Percentiles rank a stretch among this genome's conserved stretches.
Conservation (phyloP, 2,888 invertebrate genomes). For the Ormyrus labotus region DNA sequence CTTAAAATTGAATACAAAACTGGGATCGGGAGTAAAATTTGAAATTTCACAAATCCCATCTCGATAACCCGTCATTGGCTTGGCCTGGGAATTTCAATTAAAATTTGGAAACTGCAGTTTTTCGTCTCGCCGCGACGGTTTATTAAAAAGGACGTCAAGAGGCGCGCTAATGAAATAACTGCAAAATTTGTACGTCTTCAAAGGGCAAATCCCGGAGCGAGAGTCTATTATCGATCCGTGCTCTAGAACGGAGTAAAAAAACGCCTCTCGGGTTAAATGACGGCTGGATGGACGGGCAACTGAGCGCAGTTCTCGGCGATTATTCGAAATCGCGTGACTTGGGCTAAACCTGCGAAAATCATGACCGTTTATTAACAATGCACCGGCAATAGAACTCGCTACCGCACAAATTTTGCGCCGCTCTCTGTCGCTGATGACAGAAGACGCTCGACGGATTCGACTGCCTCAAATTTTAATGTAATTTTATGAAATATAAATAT, state of each 20-base stretch:
- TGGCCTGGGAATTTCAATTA: no score
- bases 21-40: no score
- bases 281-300: neutral
- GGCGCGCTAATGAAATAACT: neutral
- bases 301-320: constrained; percentile 18
- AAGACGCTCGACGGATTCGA: constrained; percentile 14
- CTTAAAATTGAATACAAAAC: no score
- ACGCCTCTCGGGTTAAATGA: no score
- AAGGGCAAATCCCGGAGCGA: constrained; percentile 10
- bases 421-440: neutral
- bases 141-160: neutral
- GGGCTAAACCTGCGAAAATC: constrained; percentile 47
- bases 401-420: neutral
- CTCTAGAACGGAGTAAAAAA: neutral
- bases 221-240: constrained; percentile 43
- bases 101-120: neutral
- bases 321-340: constrained; percentile 56
- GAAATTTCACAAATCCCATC: no score
- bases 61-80: no score
- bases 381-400: neutral
- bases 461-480: no score
- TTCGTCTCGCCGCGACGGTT: neutral
- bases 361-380: constrained; percentile 6
- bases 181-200: constrained; percentile 5
- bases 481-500: no score